Percentiles rank a stretch among this genome's conserved stretches.
Conservation (phyloP, 2,888 invertebrate genomes). For the Troides oblongomaculatus region DNA sequence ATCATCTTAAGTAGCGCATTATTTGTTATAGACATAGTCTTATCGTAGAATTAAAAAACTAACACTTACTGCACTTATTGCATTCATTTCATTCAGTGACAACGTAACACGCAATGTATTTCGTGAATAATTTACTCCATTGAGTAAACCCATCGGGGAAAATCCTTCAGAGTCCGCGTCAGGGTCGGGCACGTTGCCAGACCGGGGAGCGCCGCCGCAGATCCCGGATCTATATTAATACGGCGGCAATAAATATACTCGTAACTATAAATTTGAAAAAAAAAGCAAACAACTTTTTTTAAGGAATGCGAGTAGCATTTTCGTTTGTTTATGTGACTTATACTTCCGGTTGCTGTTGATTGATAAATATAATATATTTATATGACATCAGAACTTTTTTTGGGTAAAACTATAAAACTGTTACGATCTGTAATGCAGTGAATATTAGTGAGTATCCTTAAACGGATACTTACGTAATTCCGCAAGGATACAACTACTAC, state of each 20-base stretch:
- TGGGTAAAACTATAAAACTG: background rate
- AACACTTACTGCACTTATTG: no score
- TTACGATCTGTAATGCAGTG: no score
- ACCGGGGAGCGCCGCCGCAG: background rate
- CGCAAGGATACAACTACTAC: no score
- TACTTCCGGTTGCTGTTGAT: slow-evolving; percentile 6
- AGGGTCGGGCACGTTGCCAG: slow-evolving; percentile 19
- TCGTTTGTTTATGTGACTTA: slow-evolving; percentile 20
- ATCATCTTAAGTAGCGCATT: no score
- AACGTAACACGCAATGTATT: background rate
- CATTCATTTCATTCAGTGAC: no score
- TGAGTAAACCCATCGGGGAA: background rate
- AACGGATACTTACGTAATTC: no score
- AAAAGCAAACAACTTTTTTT: slow-evolving; percentile 9
- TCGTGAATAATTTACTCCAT: background rate
- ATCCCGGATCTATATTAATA: slow-evolving; percentile 21
- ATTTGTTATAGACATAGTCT: no score
- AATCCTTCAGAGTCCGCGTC: slow-evolving; percentile 6
- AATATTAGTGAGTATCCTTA: no score
- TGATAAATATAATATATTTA: slow-evolving; percentile 1
- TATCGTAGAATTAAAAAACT: no score
- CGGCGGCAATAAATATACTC: slow-evolving; percentile 14
- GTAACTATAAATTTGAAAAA: slow-evolving; percentile 16
- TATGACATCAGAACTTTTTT: background rate
- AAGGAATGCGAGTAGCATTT: slow-evolving; percentile 5